Conservation (phyloP, 1,140 invertebrate species). For the Pachyrhynchus sulphureomaculatus region DNA sequence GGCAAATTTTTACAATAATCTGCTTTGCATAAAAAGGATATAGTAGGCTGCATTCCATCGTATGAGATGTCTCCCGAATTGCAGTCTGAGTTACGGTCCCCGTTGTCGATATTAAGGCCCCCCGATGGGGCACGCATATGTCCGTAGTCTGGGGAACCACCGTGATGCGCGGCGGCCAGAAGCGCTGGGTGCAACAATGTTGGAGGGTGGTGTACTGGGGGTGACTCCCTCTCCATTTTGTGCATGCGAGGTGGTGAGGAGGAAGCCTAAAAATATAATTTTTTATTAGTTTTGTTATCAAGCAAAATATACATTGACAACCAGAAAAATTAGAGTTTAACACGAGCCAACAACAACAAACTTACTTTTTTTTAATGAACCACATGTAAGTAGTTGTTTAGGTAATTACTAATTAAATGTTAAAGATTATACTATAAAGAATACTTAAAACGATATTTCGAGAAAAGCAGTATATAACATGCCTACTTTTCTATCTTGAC, state of each 20-base stretch:
- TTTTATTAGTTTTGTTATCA: no score
- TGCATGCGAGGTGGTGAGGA: slow-evolving; percentile 58
- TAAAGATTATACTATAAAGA: no score
- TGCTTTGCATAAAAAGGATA: slow-evolving; percentile 77
- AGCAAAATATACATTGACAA: no score
- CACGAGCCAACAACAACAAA: no score
- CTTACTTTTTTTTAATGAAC: no score
- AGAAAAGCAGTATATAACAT: no score
- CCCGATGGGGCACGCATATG: slow-evolving; percentile 58
- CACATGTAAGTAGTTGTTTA: no score
- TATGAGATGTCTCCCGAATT: slow-evolving; percentile 84
- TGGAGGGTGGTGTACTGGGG: slow-evolving; percentile 75
- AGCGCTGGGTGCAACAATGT: slow-evolving; percentile 78
- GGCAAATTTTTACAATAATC: slow-evolving; percentile 40
- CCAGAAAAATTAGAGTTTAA: no score
- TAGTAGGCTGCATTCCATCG: slow-evolving; percentile 89
- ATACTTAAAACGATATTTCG: no score
- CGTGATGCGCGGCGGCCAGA: slow-evolving; percentile 75
- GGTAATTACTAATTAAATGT: no score
- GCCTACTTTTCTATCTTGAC: no score
- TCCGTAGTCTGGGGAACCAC: slow-evolving; percentile 73
- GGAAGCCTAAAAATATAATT: slow-evolving; percentile 48
- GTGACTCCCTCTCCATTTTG: slow-evolving; percentile 73
- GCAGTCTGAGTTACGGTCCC: slow-evolving; percentile 82
- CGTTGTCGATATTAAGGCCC: slow-evolving; percentile 68